These are phyloP conservation scores for Crematogaster levior DNA, from an alignment of 2,888 invertebrate species.

Conservation along the genomic window DNA sequence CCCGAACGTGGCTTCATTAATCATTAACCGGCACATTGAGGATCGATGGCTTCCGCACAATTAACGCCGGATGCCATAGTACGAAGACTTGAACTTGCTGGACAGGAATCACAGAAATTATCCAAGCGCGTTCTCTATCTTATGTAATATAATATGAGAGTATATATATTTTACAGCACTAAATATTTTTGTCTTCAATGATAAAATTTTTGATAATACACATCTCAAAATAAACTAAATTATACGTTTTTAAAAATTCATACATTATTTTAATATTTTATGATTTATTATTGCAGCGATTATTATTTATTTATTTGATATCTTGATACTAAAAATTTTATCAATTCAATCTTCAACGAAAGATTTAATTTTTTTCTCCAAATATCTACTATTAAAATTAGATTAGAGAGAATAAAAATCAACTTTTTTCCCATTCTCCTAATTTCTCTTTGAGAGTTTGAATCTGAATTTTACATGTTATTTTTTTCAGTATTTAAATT, in stretches of 20 bases:
- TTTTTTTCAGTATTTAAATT: conserved; percentile 14
- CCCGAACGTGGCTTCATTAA: conserved; percentile 44
- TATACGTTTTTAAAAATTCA: neutral
- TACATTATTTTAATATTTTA: neutral
- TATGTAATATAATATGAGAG: neutral
- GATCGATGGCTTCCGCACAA: conserved; percentile 51
- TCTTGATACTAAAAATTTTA: neutral
- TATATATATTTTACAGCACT: neutral
- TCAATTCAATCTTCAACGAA: neutral
- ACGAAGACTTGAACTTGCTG: conserved; percentile 25
- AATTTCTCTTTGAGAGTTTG: neutral
- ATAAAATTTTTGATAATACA: neutral
- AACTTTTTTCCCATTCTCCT: neutral
- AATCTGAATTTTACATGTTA: neutral
- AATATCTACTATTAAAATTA: neutral
- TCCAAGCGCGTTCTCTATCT: neutral
- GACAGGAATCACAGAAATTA: conserved; percentile 14
- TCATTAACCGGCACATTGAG: conserved; percentile 44
- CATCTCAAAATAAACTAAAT: neutral
- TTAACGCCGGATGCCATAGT: conserved; percentile 38
- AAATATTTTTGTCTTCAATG: neutral
- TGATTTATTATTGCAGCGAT: neutral
- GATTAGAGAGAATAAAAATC: neutral
- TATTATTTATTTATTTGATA: neutral
- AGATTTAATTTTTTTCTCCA: neutral